Evolutionary conservation across 2,888 invertebrate species (phyloP).

Genomic region (Plebejus argus): DNA sequence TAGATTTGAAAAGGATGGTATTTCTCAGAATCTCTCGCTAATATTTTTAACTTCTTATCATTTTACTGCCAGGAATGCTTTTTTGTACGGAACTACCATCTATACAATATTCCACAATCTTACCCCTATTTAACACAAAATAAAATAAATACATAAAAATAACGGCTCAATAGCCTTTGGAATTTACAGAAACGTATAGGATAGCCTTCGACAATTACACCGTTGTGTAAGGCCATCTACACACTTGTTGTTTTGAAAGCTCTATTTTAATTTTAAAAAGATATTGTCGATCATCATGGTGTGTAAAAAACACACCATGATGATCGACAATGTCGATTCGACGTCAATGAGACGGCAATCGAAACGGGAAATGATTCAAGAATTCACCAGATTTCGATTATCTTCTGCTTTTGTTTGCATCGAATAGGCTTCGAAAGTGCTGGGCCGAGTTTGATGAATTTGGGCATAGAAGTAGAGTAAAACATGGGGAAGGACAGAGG

Average conservation of each 20-base stretch:
- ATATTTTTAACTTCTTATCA: too few species aligned
- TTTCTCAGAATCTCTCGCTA: too few species aligned
- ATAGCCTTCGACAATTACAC: conserved; percentile 27
- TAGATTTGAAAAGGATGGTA: too few species aligned
- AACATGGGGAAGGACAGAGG: too few species aligned
- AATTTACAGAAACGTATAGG: conserved; percentile 18
- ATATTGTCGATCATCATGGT: too few species aligned
- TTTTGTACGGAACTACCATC: too few species aligned
- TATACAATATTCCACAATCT: too few species aligned
- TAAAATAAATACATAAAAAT: neutral
- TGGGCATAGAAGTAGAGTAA: too few species aligned
- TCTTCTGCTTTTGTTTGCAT: too few species aligned
- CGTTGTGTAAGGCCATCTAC: conserved; percentile 25
- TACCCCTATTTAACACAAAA: neutral
- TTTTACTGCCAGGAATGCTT: too few species aligned
- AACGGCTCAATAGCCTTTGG: neutral
- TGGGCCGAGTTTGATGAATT: too few species aligned
- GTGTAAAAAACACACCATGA: neutral
- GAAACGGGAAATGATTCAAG: neutral
- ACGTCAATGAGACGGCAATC: neutral
- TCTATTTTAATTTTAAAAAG: neutral
- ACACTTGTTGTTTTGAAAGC: neutral
- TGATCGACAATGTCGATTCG: neutral
- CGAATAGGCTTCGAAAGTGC: too few species aligned
- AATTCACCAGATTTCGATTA: neutral